Evolutionary conservation across 30 jellyfish, hydroid and myxozoan species (phyloP), one percentile per base, ranked within the genome.

Genomic region (Phacellophora camtschatica): DNA sequence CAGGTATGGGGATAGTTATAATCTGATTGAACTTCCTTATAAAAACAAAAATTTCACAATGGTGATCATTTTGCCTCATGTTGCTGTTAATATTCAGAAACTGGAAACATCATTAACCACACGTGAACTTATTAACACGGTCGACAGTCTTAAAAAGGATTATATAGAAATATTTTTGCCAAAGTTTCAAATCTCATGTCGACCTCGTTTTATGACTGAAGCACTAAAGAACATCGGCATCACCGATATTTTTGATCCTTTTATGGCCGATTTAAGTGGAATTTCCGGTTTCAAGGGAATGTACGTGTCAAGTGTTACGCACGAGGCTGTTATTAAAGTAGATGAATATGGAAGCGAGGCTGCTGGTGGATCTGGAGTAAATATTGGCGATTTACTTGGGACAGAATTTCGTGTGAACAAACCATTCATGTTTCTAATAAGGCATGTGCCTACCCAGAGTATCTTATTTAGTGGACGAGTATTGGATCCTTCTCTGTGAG

Each of bases 271-370:
- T 70, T 63, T 90, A 13, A 72, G 89, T 4, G 83, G 83, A 12
- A 84, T 90, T 28, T 57, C 81, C 16, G 87, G 86, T 2, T 53
- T 62, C 66, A 66, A 86, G 35, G 97, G 90, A 22, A 64, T 90
- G 92, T 84, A 34, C 43, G 96, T 90, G 15, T 66, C 96, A 4
- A 51, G 54, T 69, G 87, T 84, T 9, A 25, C 61, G 34, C 98
- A 90, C 87, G 89, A 90, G 69, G 90, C 98, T 4, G 67, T 90
- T 32, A 32, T 90, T 5, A 95, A 83, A 1, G 90, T 90, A 25
- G 61, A 81, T 30, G 98, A 90, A 29, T 72, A 68, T 54, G 98
- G 98, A 34, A 90, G 96, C 33, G 92, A 82, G 67, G 98, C 98
- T 42, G 84, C 96, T 5, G 98, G 95, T 0, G 98, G 86, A 0